A percentile compares a stretch with the other conserved stretches of the same genome.
Conservation (phyloP, 2,797 vertebrate species). For the Esox masquinongy region DNA sequence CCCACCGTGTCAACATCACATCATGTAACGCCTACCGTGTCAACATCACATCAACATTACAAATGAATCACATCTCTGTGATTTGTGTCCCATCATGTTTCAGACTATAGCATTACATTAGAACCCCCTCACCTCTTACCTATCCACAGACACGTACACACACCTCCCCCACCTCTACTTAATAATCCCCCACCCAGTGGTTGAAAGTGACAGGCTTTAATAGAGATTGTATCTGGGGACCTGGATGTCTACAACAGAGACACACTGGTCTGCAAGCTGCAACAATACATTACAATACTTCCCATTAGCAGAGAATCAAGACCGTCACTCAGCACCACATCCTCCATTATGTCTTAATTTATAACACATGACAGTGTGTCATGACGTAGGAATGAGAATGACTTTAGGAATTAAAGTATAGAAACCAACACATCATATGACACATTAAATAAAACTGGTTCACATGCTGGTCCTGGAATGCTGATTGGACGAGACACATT, state of each 20-base stretch:
- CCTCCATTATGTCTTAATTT: too few species aligned
- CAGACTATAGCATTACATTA: background rate
- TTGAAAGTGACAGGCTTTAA: conserved; percentile 38
- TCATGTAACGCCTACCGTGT: too few species aligned
- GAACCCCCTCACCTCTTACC: conserved; percentile 16
- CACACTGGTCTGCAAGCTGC: background rate
- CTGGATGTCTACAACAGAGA: conserved; percentile 3
- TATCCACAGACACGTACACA: conserved; percentile 5
- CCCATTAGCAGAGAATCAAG: background rate
- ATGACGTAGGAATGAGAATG: background rate
- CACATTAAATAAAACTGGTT: background rate
- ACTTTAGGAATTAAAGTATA: too few species aligned
- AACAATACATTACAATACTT: background rate
- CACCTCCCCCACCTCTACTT: conserved; percentile 30
- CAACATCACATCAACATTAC: background rate
- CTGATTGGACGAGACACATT: too few species aligned
- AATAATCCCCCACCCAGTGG: background rate
- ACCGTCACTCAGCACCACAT: too few species aligned
- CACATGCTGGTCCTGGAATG: too few species aligned
- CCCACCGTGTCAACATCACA: too few species aligned
- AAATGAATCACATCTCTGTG: background rate
- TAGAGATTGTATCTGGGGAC: conserved; percentile 35
- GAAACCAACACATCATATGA: background rate
- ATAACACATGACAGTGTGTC: background rate
- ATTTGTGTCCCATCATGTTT: background rate